A percentile compares a stretch with the other conserved stretches of the same genome.
Conservation (phyloP, 2,113 vertebrate species). For the Caranx ignobilis region DNA sequence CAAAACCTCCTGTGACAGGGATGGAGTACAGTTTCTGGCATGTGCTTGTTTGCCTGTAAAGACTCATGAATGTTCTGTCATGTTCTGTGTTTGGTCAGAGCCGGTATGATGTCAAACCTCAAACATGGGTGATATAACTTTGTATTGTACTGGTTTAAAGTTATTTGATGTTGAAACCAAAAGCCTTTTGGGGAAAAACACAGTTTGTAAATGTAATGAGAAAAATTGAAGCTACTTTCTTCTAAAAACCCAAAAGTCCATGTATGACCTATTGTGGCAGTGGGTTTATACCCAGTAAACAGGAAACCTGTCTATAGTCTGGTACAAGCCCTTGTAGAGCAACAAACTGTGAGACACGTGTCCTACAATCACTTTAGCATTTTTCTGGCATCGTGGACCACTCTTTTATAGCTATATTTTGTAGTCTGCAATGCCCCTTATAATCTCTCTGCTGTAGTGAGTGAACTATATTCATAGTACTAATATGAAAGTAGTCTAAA, state of each 20-base stretch:
- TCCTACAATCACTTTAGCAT: too few relatives aligned
- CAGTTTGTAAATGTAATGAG: not conserved
- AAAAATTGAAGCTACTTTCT: not conserved
- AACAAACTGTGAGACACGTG: not conserved
- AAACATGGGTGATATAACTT: not conserved
- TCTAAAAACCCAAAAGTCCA: not conserved
- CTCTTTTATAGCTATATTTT: too few relatives aligned
- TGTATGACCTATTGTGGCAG: not conserved
- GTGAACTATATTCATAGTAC: too few relatives aligned
- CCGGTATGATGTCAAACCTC: constrained; percentile 7
- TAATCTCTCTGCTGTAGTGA: too few relatives aligned
- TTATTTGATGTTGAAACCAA: not conserved
- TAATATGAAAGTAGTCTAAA: too few relatives aligned
- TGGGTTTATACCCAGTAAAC: not conserved
- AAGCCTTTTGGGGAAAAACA: not conserved
- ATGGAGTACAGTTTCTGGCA: constrained; percentile 17
- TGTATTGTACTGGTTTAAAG: not conserved
- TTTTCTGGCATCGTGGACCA: too few relatives aligned
- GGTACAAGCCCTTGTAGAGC: not conserved
- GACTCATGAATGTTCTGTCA: constrained; percentile 3
- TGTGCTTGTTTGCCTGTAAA: constrained; percentile 10
- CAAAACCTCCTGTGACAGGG: constrained; percentile 29
- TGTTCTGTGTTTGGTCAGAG: constrained; percentile 29
- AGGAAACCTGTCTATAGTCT: not conserved
- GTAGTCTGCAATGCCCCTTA: too few relatives aligned